Evolutionary conservation across 2,113 vertebrate species (phyloP), one percentile per base, ranked within the genome.

Genomic region (Pterocles gutturalis): DNA sequence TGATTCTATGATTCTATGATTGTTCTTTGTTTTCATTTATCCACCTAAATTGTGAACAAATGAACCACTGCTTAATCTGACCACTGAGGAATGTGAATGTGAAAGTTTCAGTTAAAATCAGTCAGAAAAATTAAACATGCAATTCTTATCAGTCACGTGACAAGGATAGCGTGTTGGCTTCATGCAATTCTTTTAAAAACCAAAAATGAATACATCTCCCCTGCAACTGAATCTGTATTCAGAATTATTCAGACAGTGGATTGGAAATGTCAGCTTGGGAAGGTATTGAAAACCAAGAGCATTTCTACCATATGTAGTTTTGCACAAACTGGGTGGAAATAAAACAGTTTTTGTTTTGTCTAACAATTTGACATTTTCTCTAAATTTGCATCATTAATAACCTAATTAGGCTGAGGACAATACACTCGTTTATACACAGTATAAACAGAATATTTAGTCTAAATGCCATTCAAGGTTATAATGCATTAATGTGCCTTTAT

Each of bases 181-280:
- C 17, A 22, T 38, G 3, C 1, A 10, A 11, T 45, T 72, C 55
- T 71, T 48, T 70, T 41, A 2, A 2, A 6, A 75, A 75, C 48
- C 5, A 66, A 79, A 90, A 29, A 2, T 5, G 70, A 92, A 55
- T 60, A 45, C 49, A 34, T 19, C 11, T 57, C 5, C 13, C 2
- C 3, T 1, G 3, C 1, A 31, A 3, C 21, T 66, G 24, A 43
- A 7, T n/a, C 54, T 36, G 2, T 26, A 53, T 38, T 71, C 7
- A 69, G 53, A 88, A 55, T 55, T 70, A 55, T 76, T 80, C 60
- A 77, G 13, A 77, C 6, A 49, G 6, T 21, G 19, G 43, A 28
- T 34, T 48, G 33, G 7, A 80, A 88, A 76, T 45, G 2, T 67
- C 36, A 67, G 15, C 12, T 79, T 54, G 25, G 13, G 29, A 46